Evolutionary conservation across 2,113 vertebrate genomes (phyloP), one percentile per base, ranked within the genome.

Genomic region (Ciconia stormi): DNA sequence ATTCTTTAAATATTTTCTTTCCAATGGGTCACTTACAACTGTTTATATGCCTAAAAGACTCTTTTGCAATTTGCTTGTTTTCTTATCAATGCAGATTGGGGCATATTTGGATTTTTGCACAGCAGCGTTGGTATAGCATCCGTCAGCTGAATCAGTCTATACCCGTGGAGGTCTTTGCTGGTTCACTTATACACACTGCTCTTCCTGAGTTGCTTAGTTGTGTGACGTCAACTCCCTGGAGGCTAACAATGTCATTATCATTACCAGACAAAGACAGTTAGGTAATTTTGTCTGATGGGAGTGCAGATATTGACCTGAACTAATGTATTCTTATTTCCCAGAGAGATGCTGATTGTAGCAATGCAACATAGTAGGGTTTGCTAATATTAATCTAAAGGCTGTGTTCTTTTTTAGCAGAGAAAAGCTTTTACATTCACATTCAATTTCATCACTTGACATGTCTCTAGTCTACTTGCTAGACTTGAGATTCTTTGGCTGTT

Each of bases 221-320:
- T 93, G 56, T 89, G 84, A 95, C 67, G 90, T 97, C 55, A 46
- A 7, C 91, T 94, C 86, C 92, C 97, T 96, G 80, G 97, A 97
- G 95, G 90, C 85, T 94, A 92, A 62, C 58, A 87, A 53, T 92
- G 90, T 95, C 97, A 97, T 50, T 63, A 80, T 95, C 92, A 92
- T 93, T 97, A 96, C 81, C 95, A 97, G 93, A 97, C 95, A 96
- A 96, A 97, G 96, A 82, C 87, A 65, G 93, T 97, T 93, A 94
- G 89, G 88, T 95, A 97, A 95, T 89, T 91, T 96, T 82, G 88
- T 94, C 91, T 95, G 96, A 95, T 96, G 90, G 91, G 87, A 98
- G 82, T 76, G 71, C 88, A 97, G 95, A 94, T 97, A 97, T 93
- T 96, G 95, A 95, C 90, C 94, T 91, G 73, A 97, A 96, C 95